phyloP scores from a whole-genome alignment of 2,113 vertebrate genomes.

The Leucosticte australis region DNA sequence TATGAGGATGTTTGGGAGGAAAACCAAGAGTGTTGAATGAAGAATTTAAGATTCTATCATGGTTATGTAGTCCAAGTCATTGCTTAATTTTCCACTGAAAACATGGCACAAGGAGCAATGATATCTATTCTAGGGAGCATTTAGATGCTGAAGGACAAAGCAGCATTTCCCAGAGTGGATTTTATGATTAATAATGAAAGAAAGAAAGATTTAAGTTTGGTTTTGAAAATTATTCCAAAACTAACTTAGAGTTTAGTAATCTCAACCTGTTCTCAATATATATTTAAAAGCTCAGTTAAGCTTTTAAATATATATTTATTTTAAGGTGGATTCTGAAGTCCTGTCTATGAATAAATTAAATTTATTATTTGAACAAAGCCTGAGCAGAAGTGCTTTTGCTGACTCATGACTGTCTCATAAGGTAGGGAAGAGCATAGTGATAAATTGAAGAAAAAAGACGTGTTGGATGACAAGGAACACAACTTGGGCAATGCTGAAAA shows the following conservation, averaged over 20 bases:
- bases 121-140: neutral
- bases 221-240: neutral
- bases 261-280: neutral
- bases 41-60: neutral
- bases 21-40: neutral
- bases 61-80: neutral
- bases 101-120: fast-evolving
- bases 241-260: neutral
- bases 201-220: neutral
- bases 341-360: neutral
- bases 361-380: neutral
- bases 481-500: neutral
- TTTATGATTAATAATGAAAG: neutral
- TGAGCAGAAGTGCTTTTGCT: neutral
- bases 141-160: neutral
- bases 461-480: conserved; percentile 25
- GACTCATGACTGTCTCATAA: neutral
- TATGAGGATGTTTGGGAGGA: neutral
- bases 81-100: neutral
- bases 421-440: neutral
- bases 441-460: neutral
- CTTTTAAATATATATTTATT: neutral
- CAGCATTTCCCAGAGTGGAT: neutral
- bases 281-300: too few relatives aligned
- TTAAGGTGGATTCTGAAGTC: neutral